These are phyloP conservation scores for Tychaedon coryphoeus DNA, from an alignment of 2,113 vertebrate species.

Conservation along the genomic window DNA sequence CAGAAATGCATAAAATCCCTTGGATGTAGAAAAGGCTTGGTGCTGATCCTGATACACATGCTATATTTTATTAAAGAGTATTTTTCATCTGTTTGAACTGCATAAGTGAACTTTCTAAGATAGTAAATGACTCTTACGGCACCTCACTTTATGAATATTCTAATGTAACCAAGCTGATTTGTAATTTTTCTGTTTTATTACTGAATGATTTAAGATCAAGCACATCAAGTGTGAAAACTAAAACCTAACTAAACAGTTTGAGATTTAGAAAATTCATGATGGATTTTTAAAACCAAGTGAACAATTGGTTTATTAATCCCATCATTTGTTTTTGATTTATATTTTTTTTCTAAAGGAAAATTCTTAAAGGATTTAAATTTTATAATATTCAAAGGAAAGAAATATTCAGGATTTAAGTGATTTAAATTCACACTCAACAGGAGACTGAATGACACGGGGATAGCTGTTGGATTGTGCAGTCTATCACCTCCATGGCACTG, in stretches of 20 bases:
- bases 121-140: conserved; percentile 30
- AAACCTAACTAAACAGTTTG: conserved; percentile 61
- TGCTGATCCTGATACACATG: not conserved
- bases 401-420: conserved; percentile 53
- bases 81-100: conserved; percentile 48
- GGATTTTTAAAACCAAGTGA: conserved; percentile 62
- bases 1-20: not conserved
- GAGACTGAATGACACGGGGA: conserved; percentile 1
- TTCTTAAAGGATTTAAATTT: conserved; percentile 64
- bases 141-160: conserved; percentile 64
- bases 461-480: conserved; percentile 7
- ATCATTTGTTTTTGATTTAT: conserved; percentile 41
- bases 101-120: conserved; percentile 34
- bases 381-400: conserved; percentile 29
- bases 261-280: conserved; percentile 65
- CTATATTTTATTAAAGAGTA: conserved; percentile 12
- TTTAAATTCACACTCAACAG: conserved; percentile 51
- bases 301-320: conserved; percentile 58
- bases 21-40: not conserved
- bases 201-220: conserved; percentile 57
- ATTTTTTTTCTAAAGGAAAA: conserved; percentile 26
- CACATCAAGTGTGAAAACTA: conserved; percentile 57
- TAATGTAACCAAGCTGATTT: conserved; percentile 61
- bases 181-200: conserved; percentile 62
- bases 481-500: conserved; percentile 1